Base-by-base conservation (phyloP, 2,888 invertebrate species). In the Diabrotica balteata region DNA sequence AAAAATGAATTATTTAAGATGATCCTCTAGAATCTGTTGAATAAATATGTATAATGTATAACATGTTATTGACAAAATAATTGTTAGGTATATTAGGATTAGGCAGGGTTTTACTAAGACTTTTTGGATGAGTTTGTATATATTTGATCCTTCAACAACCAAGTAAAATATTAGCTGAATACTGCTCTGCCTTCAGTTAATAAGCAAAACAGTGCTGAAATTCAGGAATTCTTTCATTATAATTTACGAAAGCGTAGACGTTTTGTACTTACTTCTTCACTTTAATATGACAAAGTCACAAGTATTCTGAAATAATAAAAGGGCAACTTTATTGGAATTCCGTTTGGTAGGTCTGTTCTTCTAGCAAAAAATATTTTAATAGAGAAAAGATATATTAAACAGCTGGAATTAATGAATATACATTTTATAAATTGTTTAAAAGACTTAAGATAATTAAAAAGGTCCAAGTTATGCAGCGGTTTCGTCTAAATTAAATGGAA, bases 211-310 rank as follows among this genome's bases (percentile, higher is more conserved):
- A 51, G 22, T 11, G 9, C 9, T 32, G 42, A 42, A 53, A 53
- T 53, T 32, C 53, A 53, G 53, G 32, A 53, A 53, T 53, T 53
- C 42, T 53, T 53, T 32, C 32, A 53, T 53, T 53, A 53, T 53
- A 53, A 53, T 53, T 53, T 53, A n/a, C 10, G 42, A 53, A 53
- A 10, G 7, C 53, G 32, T 32, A 32, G 32, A 32, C 32, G 32
- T 32, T 32, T 32, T 32, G 32, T 32, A 32, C 32, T 32, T 32
- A 32, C 32, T 32, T 10, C 42, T 53, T 42, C 53, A 53, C 7
- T 8, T 53, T 32, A 53, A 53, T 53, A 53, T 53, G 53, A 53
- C 53, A 53, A 53, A 53, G 53, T 53, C 32, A 10, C 8, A 32
- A 53, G 32, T 53, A 22, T 53, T 9, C 53, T 53, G 32, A 32